These are phyloP conservation scores for Platyrinchus mystaceus DNA, from an alignment of 2,797 vertebrate species.

Conservation along the genomic window DNA sequence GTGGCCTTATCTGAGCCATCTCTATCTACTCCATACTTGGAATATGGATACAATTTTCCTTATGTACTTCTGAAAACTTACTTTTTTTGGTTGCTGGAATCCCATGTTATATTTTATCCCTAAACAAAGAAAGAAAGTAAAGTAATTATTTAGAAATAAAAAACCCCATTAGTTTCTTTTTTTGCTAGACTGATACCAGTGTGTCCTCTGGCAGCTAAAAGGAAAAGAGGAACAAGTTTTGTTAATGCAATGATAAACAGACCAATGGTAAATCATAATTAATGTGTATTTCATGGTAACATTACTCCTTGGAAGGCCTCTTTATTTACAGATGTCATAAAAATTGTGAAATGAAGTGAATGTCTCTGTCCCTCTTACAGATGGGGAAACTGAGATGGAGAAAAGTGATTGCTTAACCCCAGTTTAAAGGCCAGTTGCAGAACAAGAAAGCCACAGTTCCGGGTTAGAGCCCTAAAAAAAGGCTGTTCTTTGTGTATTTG, in stretches of 20 bases:
- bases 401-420: neutral
- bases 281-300: neutral
- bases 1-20: neutral
- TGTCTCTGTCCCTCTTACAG: neutral
- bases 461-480: neutral
- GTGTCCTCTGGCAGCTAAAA: neutral
- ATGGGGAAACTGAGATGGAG: neutral
- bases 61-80: constrained; percentile 58
- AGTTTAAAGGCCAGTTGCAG: neutral
- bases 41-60: neutral
- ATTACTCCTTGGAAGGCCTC: neutral
- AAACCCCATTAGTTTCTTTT: neutral
- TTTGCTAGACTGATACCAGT: neutral
- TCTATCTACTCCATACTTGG: neutral
- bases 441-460: neutral
- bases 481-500: neutral
- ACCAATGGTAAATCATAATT: neutral
- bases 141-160: constrained; percentile 26
- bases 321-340: neutral
- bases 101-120: constrained; percentile 75
- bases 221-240: neutral
- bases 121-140: constrained; percentile 67
- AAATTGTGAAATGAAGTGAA: neutral
- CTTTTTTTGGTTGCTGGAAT: constrained; percentile 73
- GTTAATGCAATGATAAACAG: neutral